Percentiles rank a stretch among this genome's conserved stretches.
Conservation (phyloP, 2,797 vertebrate genomes). For the Setipinna tenuifilis region DNA sequence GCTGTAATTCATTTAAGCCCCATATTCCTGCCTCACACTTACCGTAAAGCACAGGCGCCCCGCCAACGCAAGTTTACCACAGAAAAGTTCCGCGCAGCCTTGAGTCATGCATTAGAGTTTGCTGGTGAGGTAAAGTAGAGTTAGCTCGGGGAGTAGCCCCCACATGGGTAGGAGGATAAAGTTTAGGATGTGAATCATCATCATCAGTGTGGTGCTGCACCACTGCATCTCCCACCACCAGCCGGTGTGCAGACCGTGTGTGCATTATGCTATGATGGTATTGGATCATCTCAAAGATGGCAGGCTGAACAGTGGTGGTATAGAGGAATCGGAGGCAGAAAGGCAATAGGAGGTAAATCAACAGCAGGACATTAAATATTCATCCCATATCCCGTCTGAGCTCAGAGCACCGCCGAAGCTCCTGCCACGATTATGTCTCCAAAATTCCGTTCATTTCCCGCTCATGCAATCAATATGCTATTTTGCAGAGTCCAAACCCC, state of each 20-base stretch:
- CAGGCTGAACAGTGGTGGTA: neutral
- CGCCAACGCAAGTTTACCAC: neutral
- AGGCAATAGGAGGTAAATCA: neutral
- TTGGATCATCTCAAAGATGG: neutral
- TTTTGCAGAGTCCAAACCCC: neutral
- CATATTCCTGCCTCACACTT: conserved; percentile 37
- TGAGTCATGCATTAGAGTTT: neutral
- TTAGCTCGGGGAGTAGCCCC: neutral
- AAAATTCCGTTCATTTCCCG: neutral
- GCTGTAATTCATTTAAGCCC: conserved; percentile 48
- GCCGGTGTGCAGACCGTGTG: neutral
- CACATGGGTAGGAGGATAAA: neutral
- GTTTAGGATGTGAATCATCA: neutral
- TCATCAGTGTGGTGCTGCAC: too few relatives aligned
- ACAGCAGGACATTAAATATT: conserved; percentile 1
- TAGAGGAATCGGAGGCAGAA: neutral
- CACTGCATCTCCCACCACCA: neutral
- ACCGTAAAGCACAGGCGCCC: neutral
- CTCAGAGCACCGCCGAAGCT: neutral
- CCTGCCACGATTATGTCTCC: neutral
- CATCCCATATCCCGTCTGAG: neutral
- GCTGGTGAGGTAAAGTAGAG: neutral
- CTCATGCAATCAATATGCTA: neutral
- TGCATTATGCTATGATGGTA: neutral
- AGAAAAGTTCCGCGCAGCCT: neutral